phyloP scores from a whole-genome alignment of 2,797 vertebrate genomes.

The Phaenicophaeus curvirostris region DNA sequence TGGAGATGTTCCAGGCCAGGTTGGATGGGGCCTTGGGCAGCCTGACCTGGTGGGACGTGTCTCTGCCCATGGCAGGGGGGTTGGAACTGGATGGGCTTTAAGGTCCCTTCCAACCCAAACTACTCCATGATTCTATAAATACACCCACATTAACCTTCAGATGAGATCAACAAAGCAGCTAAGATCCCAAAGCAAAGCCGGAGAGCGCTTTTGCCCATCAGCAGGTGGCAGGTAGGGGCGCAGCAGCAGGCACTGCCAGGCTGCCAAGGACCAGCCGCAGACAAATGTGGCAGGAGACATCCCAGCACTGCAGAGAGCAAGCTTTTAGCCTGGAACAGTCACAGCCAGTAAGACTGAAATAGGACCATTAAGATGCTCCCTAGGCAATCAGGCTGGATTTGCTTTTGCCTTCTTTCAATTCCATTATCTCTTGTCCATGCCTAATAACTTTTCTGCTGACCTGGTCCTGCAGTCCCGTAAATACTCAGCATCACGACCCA shows the following conservation, averaged over 20 bases:
- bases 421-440: fast-evolving
- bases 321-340: neutral
- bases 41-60: too few relatives aligned
- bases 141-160: fast-evolving
- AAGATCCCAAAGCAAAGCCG: neutral
- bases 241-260: neutral
- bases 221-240: neutral
- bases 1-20: too few relatives aligned
- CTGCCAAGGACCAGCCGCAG: neutral
- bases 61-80: too few relatives aligned
- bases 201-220: fast-evolving
- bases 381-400: neutral
- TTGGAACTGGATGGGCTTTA: too few relatives aligned
- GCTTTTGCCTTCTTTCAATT: neutral
- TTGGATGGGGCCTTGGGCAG: too few relatives aligned
- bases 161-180: neutral
- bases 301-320: neutral
- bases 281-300: neutral
- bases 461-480: neutral
- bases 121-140: neutral
- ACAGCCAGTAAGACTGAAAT: fast-evolving
- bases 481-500: neutral
- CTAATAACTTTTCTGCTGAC: neutral
- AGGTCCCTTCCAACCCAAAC: too few relatives aligned
- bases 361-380: neutral